These are phyloP conservation scores for Sinhomidia bicolor DNA, from an alignment of 2,888 invertebrate genomes.

Conservation along the genomic window DNA sequence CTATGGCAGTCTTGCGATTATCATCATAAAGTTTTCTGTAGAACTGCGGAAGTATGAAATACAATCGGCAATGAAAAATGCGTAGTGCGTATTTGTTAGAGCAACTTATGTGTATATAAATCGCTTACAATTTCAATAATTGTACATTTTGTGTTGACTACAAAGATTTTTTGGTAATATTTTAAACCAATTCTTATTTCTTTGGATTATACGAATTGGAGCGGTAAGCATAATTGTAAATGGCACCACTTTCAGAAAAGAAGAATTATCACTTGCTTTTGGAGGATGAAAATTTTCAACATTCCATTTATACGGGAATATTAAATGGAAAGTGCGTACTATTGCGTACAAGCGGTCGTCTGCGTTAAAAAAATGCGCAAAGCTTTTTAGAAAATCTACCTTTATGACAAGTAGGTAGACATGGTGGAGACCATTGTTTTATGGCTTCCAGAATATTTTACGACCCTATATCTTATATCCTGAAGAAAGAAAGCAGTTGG, in stretches of 20 bases:
- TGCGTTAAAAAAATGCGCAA: not conserved
- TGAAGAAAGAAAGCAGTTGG: not conserved
- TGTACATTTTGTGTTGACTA: too few relatives aligned
- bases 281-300: too few relatives aligned
- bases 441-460: slow-evolving; percentile 42
- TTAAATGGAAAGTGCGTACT: slow-evolving; percentile 10
- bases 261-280: too few relatives aligned
- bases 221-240: too few relatives aligned
- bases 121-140: too few relatives aligned
- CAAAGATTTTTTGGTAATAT: too few relatives aligned
- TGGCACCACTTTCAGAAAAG: too few relatives aligned
- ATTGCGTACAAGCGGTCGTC: not conserved
- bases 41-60: slow-evolving; percentile 1
- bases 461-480: slow-evolving; percentile 1
- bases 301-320: too few relatives aligned
- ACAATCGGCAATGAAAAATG: not conserved
- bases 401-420: slow-evolving; percentile 48
- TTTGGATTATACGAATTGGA: too few relatives aligned
- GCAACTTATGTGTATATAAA: too few relatives aligned
- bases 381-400: not conserved
- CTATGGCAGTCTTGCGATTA: slow-evolving; percentile 14
- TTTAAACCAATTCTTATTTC: too few relatives aligned
- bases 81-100: not conserved
- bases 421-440: slow-evolving; percentile 50
- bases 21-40: not conserved